A percentile compares a stretch with the other conserved stretches of the same genome.
Evolutionary conservation across 2,113 vertebrate genomes (phyloP).

Genomic region (Epinephelus cyanopodus): DNA sequence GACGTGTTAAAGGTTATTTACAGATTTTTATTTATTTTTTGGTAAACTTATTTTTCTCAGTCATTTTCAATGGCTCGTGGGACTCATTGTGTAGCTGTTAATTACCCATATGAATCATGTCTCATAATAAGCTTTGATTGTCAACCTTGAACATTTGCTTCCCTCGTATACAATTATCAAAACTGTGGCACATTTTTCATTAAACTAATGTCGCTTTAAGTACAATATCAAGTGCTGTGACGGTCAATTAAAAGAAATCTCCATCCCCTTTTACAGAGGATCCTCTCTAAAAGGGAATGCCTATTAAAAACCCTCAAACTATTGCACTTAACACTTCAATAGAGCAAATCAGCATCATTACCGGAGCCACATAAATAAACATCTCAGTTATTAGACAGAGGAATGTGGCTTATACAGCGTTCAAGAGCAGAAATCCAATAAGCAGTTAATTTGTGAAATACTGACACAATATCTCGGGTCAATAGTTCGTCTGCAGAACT

Average conservation of each 20-base stretch:
- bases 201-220: constrained; percentile 27
- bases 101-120: constrained; percentile 34
- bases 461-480: constrained; percentile 8
- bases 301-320: constrained; percentile 42
- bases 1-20: constrained; percentile 47
- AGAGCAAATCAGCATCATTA: constrained; percentile 45
- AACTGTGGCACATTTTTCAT: constrained; percentile 18
- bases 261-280: constrained; percentile 15
- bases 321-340: constrained; percentile 74
- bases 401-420: constrained; percentile 20
- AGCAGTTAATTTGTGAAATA: constrained; percentile 23
- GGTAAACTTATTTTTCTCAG: constrained; percentile 20
- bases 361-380: constrained; percentile 51
- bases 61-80: constrained; percentile 41
- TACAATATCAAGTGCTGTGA: constrained; percentile 31
- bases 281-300: constrained; percentile 19
- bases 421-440: constrained; percentile 19
- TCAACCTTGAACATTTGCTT: constrained; percentile 72
- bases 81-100: constrained; percentile 11
- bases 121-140: constrained; percentile 79
- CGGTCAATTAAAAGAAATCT: constrained; percentile 38
- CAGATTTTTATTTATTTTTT: constrained; percentile 37
- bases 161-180: constrained; percentile 31
- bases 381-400: constrained; percentile 23
- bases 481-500: neutral